Percentiles rank a stretch among this genome's conserved stretches.
These are phyloP conservation scores for Sebastes dallii DNA, from an alignment of 2,797 vertebrate genomes.

Conservation along the genomic window DNA sequence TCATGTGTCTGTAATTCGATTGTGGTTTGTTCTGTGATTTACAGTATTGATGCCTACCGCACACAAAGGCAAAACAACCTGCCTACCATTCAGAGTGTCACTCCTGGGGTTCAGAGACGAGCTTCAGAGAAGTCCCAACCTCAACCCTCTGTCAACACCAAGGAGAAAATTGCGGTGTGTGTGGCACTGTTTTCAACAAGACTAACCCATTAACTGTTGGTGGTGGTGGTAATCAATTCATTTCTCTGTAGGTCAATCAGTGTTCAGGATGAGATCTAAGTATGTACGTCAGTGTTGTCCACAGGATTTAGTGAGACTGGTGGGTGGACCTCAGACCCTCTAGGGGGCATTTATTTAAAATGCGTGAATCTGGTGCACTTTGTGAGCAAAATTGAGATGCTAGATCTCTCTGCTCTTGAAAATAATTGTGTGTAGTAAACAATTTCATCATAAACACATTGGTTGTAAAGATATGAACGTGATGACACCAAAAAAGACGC, in stretches of 20 bases:
- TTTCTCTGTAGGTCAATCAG: not conserved
- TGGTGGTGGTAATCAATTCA: not conserved
- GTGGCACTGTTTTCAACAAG: no score
- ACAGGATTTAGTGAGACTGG: no score
- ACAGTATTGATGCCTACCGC: slow-evolving; percentile 83
- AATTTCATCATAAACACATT: no score
- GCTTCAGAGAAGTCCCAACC: slow-evolving; percentile 41
- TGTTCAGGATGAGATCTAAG: not conserved
- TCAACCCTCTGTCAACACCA: slow-evolving; percentile 62
- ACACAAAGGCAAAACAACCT: slow-evolving; percentile 71
- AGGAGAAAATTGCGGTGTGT: slow-evolving; percentile 79
- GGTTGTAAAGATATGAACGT: no score
- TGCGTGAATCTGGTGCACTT: no score
- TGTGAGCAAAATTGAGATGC: no score
- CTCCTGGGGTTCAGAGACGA: slow-evolving; percentile 57
- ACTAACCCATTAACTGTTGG: not conserved
- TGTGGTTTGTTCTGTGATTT: not conserved
- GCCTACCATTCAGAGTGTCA: slow-evolving; percentile 55
- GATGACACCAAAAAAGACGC: no score
- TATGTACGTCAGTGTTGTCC: no score
- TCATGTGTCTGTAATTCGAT: not conserved
- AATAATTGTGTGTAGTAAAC: no score
- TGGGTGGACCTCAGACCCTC: no score
- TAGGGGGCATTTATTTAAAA: no score
- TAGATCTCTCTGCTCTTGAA: no score